A percentile compares a stretch with the other conserved stretches of the same genome.
Evolutionary conservation across 2,113 vertebrate genomes (phyloP).

Genomic region (Otolemur garnettii): DNA sequence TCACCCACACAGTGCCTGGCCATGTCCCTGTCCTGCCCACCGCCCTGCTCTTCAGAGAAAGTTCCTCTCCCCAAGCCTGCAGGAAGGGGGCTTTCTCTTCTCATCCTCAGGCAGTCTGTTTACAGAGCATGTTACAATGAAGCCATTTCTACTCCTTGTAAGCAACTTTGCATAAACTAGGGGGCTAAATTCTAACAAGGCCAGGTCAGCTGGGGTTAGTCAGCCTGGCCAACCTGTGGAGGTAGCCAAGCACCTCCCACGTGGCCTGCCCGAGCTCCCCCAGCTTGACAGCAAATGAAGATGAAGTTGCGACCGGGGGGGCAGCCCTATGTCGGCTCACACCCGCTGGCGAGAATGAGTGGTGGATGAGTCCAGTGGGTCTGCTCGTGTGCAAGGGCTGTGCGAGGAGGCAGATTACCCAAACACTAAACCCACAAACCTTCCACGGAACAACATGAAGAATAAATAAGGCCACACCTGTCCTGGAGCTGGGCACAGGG

Average conservation of each 20-base stretch:
- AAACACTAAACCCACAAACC: background rate
- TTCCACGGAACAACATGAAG: background rate
- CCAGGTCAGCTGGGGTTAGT: background rate
- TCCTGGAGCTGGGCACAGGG: background rate
- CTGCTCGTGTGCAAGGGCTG: background rate
- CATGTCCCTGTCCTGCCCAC: accelerated
- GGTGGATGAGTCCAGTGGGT: background rate
- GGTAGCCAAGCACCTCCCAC: background rate
- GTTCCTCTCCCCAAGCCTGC: background rate
- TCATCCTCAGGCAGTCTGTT: background rate
- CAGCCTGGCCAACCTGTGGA: too few relatives aligned
- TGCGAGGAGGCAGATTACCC: background rate
- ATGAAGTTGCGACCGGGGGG: background rate
- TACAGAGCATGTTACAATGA: background rate
- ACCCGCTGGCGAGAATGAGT: background rate
- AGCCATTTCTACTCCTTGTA: background rate
- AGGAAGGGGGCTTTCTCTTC: background rate
- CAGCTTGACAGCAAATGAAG: background rate
- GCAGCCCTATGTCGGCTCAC: background rate
- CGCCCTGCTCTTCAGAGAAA: background rate
- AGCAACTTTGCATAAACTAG: background rate
- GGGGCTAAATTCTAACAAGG: background rate
- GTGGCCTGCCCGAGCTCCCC: background rate
- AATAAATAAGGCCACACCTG: background rate
- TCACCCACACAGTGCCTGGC: background rate